These are phyloP conservation scores for Baccha elongata DNA, from an alignment of 2,888 invertebrate species.

Conservation along the genomic window DNA sequence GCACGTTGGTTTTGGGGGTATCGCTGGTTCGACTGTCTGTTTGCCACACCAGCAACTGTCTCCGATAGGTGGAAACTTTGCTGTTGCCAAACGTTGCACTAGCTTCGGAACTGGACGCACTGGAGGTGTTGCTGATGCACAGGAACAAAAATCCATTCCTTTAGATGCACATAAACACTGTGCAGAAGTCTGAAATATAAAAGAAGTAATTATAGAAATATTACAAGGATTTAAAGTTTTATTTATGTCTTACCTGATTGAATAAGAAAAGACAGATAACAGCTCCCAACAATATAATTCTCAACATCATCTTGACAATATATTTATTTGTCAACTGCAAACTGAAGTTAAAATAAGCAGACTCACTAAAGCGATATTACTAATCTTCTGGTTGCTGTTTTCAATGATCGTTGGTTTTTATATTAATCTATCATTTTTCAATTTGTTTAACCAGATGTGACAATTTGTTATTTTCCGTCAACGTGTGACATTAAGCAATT, in stretches of 20 bases:
- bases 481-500: constrained; percentile 14
- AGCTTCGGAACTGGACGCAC: constrained; percentile 59
- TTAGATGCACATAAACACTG: constrained; percentile 79
- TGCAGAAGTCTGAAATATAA: constrained; percentile 75
- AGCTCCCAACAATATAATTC: constrained; percentile 46
- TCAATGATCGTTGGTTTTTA: constrained; percentile 50
- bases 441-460: constrained; percentile 55
- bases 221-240: background rate
- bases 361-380: constrained; percentile 27
- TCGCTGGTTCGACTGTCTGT: constrained; percentile 80
- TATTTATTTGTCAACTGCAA: background rate
- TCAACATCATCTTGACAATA: constrained; percentile 30
- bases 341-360: constrained; percentile 21
- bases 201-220: background rate
- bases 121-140: constrained; percentile 24
- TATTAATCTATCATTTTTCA: constrained; percentile 55
- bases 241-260: constrained; percentile 29
- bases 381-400: constrained; percentile 46
- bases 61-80: constrained; percentile 78
- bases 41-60: constrained; percentile 81
- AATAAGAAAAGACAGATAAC: constrained; percentile 41
- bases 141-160: constrained; percentile 78
- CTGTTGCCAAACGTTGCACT: constrained; percentile 65
- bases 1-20: constrained; percentile 76
- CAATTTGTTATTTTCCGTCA: constrained; percentile 49